These are phyloP conservation scores for Xenopus petersii DNA, from an alignment of 2,797 vertebrate genomes.

Conservation along the genomic window DNA sequence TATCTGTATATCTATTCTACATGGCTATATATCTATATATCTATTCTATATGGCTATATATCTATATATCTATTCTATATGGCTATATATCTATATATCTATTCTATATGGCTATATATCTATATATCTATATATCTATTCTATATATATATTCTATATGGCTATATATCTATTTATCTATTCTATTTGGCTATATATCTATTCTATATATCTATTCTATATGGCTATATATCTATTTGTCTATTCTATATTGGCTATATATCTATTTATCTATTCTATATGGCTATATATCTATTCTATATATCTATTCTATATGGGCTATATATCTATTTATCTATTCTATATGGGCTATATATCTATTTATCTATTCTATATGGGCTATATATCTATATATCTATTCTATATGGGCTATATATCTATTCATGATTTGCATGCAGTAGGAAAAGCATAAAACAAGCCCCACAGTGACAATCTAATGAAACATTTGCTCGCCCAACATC, in stretches of 20 bases:
- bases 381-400: conserved; percentile 56
- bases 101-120: neutral
- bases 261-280: conserved; percentile 47
- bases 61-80: conserved; percentile 44
- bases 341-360: conserved; percentile 61
- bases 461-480: conserved; percentile 28
- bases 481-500: conserved; percentile 20
- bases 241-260: conserved; percentile 55
- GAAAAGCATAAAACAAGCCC: conserved; percentile 20
- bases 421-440: conserved; percentile 60
- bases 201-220: conserved; percentile 38
- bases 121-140: conserved; percentile 62
- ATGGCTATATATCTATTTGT: conserved; percentile 61
- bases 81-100: conserved; percentile 61
- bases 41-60: conserved; percentile 56
- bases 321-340: conserved; percentile 56
- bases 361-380: conserved; percentile 45
- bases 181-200: conserved; percentile 59
- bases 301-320: conserved; percentile 39
- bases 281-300: conserved; percentile 60
- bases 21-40: conserved; percentile 61
- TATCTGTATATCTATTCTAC: conserved; percentile 51
- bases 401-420: conserved; percentile 51
- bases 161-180: conserved; percentile 62
- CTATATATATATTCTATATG: conserved; percentile 31